Percentiles rank a stretch among this genome's conserved stretches.
Evolutionary conservation across 2,888 invertebrate species (phyloP).

Genomic region (Nemotelus pantherinus): DNA sequence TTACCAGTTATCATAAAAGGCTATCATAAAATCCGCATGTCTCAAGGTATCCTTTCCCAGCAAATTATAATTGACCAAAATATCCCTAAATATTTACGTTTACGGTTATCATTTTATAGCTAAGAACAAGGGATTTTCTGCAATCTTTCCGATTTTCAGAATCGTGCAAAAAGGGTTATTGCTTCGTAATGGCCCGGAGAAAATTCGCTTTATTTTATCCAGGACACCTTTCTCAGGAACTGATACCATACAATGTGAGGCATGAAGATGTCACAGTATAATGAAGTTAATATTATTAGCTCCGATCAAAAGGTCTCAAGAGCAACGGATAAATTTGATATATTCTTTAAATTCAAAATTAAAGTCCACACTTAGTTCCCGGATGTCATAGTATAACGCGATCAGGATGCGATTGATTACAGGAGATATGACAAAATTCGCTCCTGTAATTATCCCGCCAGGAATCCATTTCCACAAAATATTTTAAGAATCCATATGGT

Average conservation of each 20-base stretch:
- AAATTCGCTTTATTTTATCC: neutral
- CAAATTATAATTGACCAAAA: conserved; percentile 41
- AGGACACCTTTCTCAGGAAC: too few species aligned
- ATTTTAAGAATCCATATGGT: conserved; percentile 35
- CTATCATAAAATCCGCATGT: neutral
- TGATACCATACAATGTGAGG: neutral
- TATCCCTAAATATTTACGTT: conserved; percentile 39
- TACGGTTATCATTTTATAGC: conserved; percentile 35
- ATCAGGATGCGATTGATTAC: conserved; percentile 28
- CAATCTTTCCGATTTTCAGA: conserved; percentile 18
- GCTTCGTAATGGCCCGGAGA: neutral
- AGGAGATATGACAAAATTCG: conserved; percentile 10
- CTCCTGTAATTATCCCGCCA: conserved; percentile 33
- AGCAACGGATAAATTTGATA: too few species aligned
- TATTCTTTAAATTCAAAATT: too few species aligned
- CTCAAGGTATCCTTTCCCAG: conserved; percentile 1
- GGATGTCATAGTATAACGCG: neutral
- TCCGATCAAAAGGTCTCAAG: neutral
- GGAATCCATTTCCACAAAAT: conserved; percentile 1
- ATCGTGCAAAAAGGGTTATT: conserved; percentile 12
- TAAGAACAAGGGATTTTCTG: neutral
- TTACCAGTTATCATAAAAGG: conserved; percentile 18
- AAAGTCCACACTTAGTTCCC: neutral
- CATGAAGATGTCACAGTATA: neutral
- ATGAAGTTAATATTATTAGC: too few species aligned